These are phyloP conservation scores for Macrochelys suwanniensis DNA, from an alignment of 2,797 vertebrate genomes.

Conservation along the genomic window DNA sequence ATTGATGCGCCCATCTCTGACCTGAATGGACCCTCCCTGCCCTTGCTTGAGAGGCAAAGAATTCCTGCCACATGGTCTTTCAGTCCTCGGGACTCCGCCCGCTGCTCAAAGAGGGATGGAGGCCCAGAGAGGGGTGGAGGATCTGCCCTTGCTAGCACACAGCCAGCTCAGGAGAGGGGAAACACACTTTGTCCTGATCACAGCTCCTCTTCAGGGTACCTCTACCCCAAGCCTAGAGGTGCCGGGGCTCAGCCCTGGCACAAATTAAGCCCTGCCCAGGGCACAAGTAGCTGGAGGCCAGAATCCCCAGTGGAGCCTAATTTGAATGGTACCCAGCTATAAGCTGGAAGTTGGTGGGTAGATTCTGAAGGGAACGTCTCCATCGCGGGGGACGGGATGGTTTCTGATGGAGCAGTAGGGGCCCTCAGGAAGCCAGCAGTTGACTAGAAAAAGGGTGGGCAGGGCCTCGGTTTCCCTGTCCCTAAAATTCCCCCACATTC, in stretches of 20 bases:
- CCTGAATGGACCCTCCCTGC: not conserved
- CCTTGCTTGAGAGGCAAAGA: not conserved
- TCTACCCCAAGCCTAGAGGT: not conserved
- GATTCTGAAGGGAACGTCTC: not conserved
- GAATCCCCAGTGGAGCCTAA: fast-evolving
- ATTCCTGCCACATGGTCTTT: too few species aligned
- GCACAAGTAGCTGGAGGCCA: not conserved
- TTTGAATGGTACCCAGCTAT: not conserved
- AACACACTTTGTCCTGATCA: not conserved
- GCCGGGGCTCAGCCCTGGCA: not conserved
- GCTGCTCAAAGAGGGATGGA: not conserved
- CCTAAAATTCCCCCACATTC: fast-evolving
- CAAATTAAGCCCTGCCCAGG: not conserved
- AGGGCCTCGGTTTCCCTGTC: fast-evolving
- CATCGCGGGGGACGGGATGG: fast-evolving
- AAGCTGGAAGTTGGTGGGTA: not conserved
- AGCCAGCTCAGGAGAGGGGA: not conserved
- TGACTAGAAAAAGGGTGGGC: fast-evolving
- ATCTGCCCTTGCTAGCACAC: not conserved
- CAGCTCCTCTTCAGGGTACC: not conserved
- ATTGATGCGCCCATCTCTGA: not conserved
- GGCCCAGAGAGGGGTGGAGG: not conserved
- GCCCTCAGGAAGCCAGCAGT: not conserved
- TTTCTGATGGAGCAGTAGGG: fast-evolving
- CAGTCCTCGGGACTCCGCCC: not conserved